A percentile compares a stretch with the other conserved stretches of the same genome.
Conservation (phyloP, 2,888 invertebrate species). For the Drosophila pseudotalamancana region DNA sequence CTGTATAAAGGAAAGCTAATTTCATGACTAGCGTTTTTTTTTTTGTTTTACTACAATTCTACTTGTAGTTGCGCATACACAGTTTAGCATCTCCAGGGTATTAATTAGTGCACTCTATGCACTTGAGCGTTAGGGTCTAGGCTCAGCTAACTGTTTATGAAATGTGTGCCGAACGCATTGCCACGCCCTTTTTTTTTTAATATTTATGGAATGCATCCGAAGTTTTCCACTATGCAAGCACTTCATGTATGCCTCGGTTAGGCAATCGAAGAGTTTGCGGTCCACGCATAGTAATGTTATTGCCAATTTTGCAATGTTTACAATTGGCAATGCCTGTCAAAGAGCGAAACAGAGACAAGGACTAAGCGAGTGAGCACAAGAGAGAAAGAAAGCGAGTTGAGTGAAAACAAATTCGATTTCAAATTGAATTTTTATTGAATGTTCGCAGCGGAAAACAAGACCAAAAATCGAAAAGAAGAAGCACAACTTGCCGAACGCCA, state of each 20-base stretch:
- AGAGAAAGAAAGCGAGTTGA: conserved; percentile 16
- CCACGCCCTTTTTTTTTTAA: conserved; percentile 12
- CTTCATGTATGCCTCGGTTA: neutral
- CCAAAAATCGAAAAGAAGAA: conserved; percentile 26
- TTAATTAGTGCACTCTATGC: no score
- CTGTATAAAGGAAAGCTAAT: no score
- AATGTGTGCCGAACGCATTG: conserved; percentile 17
- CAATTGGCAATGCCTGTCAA: conserved; percentile 58
- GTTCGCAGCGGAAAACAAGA: conserved; percentile 48
- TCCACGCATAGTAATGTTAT: conserved; percentile 56
- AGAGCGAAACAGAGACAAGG: conserved; percentile 6
- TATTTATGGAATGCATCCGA: conserved; percentile 6
- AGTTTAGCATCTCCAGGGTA: no score
- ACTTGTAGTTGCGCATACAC: no score
- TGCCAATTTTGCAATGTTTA: conserved; percentile 71
- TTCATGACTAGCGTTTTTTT: no score
- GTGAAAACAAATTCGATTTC: conserved; percentile 74
- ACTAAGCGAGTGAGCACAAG: neutral
- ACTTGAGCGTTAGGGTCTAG: no score
- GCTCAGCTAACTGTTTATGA: conserved; percentile 5
- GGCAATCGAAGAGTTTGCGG: neutral
- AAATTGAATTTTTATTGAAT: conserved; percentile 79
- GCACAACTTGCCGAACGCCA: conserved; percentile 13
- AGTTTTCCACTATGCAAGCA: neutral
- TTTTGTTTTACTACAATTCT: no score